Conservation (phyloP, 2,888 invertebrate species). For the Scaeva pyrastri region DNA sequence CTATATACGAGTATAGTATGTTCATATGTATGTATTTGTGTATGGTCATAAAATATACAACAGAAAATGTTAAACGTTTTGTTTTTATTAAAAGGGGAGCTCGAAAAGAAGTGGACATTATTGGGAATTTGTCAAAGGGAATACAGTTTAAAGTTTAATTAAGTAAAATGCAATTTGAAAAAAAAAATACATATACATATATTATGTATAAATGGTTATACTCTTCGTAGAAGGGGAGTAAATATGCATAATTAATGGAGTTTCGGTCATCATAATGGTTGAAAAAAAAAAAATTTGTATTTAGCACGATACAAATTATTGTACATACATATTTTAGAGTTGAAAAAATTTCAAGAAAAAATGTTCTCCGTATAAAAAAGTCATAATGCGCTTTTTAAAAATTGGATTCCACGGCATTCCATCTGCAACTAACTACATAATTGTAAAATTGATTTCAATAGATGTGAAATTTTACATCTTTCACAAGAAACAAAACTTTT, state of each 20-base stretch:
- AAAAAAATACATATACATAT: too few species aligned
- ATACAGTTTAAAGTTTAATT: slow-evolving; percentile 26
- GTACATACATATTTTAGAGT: too few species aligned
- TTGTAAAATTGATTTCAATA: too few species aligned
- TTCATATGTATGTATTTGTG: neutral
- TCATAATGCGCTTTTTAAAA: too few species aligned
- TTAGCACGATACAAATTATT: neutral
- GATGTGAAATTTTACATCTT: too few species aligned
- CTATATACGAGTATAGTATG: neutral
- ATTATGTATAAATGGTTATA: neutral
- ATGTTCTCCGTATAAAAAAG: too few species aligned
- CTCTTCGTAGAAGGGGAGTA: neutral
- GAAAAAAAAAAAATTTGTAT: neutral
- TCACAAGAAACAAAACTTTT: too few species aligned
- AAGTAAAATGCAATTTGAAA: slow-evolving; percentile 10
- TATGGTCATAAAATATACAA: too few species aligned
- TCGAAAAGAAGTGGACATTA: slow-evolving; percentile 1
- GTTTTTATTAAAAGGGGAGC: neutral
- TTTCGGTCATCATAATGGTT: neutral
- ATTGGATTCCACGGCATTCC: too few species aligned
- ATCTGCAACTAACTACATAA: too few species aligned
- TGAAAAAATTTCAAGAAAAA: too few species aligned
- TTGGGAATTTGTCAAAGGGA: slow-evolving; percentile 22
- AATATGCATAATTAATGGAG: neutral
- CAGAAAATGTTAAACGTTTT: neutral